Conservation (phyloP, 2,113 vertebrate genomes). For the Nannobrachium achirus region DNA sequence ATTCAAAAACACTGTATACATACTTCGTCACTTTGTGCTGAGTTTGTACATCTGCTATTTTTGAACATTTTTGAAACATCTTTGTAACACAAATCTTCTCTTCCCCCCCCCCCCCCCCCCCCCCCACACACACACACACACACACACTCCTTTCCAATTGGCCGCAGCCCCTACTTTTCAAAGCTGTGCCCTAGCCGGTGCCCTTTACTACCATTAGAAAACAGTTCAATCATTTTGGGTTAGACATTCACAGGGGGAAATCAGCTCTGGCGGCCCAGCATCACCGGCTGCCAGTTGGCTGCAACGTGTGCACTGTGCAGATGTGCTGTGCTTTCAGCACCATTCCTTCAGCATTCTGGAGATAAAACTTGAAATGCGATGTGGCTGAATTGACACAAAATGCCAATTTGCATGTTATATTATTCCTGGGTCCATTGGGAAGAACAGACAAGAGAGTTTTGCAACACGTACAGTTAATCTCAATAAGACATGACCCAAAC, state of each 20-base stretch:
- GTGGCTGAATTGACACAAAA: neutral
- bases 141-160: no score
- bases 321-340: slow-evolving; percentile 14
- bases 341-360: neutral
- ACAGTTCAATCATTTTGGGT: slow-evolving; percentile 49
- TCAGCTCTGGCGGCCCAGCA: slow-evolving; percentile 29
- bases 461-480: no score
- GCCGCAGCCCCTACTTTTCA: no score
- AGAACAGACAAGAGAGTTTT: neutral
- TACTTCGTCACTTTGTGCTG: no score
- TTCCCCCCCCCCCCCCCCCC: no score
- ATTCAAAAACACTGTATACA: no score
- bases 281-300: slow-evolving; percentile 6
- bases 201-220: slow-evolving; percentile 47
- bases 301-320: slow-evolving; percentile 10
- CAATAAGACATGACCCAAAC: no score
- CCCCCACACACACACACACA: no score
- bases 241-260: slow-evolving; percentile 40
- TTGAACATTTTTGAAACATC: no score
- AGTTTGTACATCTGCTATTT: no score
- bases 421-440: neutral
- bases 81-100: no score
- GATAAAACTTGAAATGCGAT: slow-evolving; percentile 1
- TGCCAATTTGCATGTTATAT: neutral
- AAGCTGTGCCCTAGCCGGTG: slow-evolving; percentile 39